Evolutionary conservation across 2,888 invertebrate genomes (phyloP), one percentile per base, ranked within the genome.

Genomic region (Tetanocera ferruginea): DNA sequence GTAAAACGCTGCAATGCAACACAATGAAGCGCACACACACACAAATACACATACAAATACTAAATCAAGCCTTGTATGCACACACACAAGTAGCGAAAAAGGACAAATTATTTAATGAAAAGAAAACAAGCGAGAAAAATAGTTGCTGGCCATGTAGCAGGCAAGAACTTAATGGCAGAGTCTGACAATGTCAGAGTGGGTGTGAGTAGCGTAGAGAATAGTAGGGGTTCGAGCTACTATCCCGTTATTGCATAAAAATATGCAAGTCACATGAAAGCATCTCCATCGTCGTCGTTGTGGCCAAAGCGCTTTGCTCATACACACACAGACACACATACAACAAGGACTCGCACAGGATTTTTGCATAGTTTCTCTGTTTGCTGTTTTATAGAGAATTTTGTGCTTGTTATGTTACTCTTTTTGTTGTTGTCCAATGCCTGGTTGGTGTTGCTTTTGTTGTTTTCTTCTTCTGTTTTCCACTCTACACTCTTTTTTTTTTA

Each of bases 81-180:
- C 49, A 23, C 51, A 69, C 5, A 28, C 28, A 69, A 69, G 51
- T 19, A 67, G 43, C 11, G 23, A 67, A 49, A 70, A 52, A 70
- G 28, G n/a, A 19, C 34, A 57, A 52, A 55, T 62, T 28, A 62
- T 62, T 62, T 74, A 74, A 74, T 74, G 73, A 62, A 74, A 74
- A 62, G 73, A 74, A 62, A 74, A 74, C 73, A 74, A 74, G 25
- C 25, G 14, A 28, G 9, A 25, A 51, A 73, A 62, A 62, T 57
- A 28, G 72, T 19, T 8, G 11, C 17, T 28, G 23, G 25, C 23
- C 17, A 31, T 52, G 52, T 17, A 62, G 62, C 23, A 23, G 23
- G 62, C 62, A 31, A 62, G 5, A 23, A 55, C 55, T 43, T 11
- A 43, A 43, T 43, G 43, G 43, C 3, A 43, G 11, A 43, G 14